Evolutionary conservation across 2,797 vertebrate genomes (phyloP).

Genomic region (Sebastes matsubarae): DNA sequence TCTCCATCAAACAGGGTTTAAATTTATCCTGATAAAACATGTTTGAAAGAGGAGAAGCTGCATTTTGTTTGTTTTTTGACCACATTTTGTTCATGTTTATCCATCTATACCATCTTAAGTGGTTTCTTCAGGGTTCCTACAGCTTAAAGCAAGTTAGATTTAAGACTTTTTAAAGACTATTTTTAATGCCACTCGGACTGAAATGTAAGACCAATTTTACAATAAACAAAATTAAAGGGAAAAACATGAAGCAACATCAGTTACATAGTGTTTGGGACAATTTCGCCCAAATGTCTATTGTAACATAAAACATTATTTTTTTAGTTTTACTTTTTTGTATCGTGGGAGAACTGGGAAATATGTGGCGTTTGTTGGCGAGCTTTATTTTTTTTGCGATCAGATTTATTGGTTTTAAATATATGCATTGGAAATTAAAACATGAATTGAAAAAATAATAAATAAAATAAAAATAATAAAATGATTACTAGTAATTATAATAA

Average conservation of each 20-base stretch:
- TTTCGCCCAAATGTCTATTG: not conserved
- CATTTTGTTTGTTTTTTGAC: not conserved
- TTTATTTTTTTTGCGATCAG: not conserved
- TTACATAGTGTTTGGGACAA: not conserved
- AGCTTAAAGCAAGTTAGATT: not conserved
- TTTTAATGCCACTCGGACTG: not conserved
- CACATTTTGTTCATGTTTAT: not conserved
- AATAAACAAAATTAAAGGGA: no score
- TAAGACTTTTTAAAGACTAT: not conserved
- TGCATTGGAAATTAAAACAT: not conserved
- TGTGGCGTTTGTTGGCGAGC: not conserved
- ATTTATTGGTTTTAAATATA: not conserved
- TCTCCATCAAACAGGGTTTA: not conserved
- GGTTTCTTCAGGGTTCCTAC: not conserved
- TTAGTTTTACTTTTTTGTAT: no score
- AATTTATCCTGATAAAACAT: not conserved
- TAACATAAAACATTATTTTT: not conserved
- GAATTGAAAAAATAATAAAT: not conserved
- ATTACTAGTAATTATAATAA: not conserved
- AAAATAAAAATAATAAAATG: not conserved
- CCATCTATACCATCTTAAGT: not conserved
- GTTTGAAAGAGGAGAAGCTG: not conserved
- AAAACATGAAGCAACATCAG: not conserved
- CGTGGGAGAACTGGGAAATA: no score
- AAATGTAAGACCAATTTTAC: no score